phyloP scores from a whole-genome alignment of 2,888 invertebrate species.

The Hyalella azteca region DNA sequence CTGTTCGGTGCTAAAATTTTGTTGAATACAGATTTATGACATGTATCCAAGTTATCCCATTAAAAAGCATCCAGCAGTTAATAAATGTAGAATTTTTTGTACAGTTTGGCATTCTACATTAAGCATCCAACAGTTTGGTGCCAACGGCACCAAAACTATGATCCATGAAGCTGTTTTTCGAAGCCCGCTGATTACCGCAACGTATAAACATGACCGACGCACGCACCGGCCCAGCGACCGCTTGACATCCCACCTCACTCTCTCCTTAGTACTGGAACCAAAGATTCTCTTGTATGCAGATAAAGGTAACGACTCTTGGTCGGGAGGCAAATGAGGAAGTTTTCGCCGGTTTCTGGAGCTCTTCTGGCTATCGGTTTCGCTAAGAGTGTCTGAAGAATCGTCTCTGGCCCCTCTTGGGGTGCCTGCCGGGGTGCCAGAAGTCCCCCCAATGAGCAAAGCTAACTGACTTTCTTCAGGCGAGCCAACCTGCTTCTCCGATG shows the following conservation, averaged over 20 bases:
- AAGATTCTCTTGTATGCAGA: slow-evolving; percentile 63
- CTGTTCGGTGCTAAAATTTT: too few relatives aligned
- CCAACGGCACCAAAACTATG: too few relatives aligned
- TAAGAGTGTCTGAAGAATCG: slow-evolving; percentile 66
- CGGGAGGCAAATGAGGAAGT: slow-evolving; percentile 65
- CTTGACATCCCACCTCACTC: slow-evolving; percentile 60
- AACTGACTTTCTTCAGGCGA: slow-evolving; percentile 56
- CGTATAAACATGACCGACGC: too few relatives aligned
- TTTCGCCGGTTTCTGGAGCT: slow-evolving; percentile 65
- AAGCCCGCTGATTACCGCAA: too few relatives aligned
- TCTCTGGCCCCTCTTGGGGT: slow-evolving; percentile 62
- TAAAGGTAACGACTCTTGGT: slow-evolving; percentile 65
- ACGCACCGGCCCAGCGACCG: too few relatives aligned
- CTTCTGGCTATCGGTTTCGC: slow-evolving; percentile 66
- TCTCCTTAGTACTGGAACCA: slow-evolving; percentile 61
- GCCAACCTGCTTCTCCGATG: slow-evolving; percentile 50
- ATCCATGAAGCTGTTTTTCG: too few relatives aligned
- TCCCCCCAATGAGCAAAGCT: slow-evolving; percentile 49
- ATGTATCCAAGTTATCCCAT: too few relatives aligned
- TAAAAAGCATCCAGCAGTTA: too few relatives aligned
- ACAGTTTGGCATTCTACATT: too few relatives aligned
- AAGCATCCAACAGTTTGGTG: too few relatives aligned
- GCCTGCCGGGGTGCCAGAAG: slow-evolving; percentile 61
- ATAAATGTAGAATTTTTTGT: too few relatives aligned
- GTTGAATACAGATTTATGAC: too few relatives aligned